Evolutionary conservation across 1,140 invertebrate species (phyloP).

Genomic region (Pararge aegeria): DNA sequence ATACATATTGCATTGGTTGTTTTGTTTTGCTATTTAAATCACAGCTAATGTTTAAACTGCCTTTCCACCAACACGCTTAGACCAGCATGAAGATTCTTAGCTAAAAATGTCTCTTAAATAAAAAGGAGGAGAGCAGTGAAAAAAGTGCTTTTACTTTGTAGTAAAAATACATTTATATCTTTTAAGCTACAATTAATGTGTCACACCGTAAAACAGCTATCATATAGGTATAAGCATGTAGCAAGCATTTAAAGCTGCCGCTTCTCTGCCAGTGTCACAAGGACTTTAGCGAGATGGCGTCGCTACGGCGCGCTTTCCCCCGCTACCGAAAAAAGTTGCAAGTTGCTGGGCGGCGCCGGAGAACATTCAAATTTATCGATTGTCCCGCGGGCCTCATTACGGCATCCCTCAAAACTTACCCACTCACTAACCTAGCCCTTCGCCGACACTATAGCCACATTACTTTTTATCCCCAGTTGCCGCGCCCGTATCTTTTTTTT

Average conservation of each 20-base stretch:
- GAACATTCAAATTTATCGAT: conserved; percentile 80
- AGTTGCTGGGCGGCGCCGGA: conserved; percentile 68
- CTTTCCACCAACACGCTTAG: too few relatives aligned
- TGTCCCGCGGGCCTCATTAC: conserved; percentile 71
- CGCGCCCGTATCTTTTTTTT: conserved; percentile 63
- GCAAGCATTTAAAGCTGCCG: conserved; percentile 2
- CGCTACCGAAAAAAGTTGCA: conserved; percentile 76
- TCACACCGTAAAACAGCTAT: too few relatives aligned
- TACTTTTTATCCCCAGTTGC: conserved; percentile 64
- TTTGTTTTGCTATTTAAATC: too few relatives aligned
- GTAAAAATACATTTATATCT: too few relatives aligned
- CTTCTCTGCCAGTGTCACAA: conserved; percentile 23
- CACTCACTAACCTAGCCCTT: conserved; percentile 72
- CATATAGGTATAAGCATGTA: too few relatives aligned
- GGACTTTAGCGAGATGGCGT: conserved; percentile 48
- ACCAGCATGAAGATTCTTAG: too few relatives aligned
- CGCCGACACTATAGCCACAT: conserved; percentile 58
- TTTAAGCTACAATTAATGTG: too few relatives aligned
- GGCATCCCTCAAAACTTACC: conserved; percentile 72
- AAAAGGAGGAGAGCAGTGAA: too few relatives aligned
- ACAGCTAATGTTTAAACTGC: too few relatives aligned
- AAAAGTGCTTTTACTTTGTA: too few relatives aligned
- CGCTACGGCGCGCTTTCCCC: conserved; percentile 64
- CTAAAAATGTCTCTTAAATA: too few relatives aligned
- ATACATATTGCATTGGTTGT: too few relatives aligned